Percentiles rank a stretch among this genome's conserved stretches.
Conservation (phyloP, 2,888 invertebrate genomes). For the Papilio protenor region DNA sequence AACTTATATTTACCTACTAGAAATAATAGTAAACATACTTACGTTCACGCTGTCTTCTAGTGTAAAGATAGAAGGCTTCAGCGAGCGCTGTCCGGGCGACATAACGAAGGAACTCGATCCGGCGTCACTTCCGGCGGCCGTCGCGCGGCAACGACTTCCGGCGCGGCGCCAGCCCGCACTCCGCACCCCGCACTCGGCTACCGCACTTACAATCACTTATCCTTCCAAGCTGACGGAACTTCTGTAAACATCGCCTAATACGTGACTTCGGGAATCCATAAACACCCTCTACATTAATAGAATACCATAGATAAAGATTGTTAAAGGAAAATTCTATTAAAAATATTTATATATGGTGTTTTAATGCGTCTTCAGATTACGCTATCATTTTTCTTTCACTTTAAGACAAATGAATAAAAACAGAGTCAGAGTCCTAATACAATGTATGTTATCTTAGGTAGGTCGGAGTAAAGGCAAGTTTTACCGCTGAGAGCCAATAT, state of each 20-base stretch:
- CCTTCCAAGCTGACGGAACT: constrained; percentile 64
- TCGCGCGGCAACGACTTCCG: constrained; percentile 82
- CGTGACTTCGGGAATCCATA: constrained; percentile 34
- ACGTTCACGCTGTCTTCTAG: constrained; percentile 20
- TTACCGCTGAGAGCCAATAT: constrained; percentile 44
- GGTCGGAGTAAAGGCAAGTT: constrained; percentile 44
- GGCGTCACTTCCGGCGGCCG: constrained; percentile 80
- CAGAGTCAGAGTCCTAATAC: constrained; percentile 41
- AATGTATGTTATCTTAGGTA: constrained; percentile 47
- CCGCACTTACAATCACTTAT: constrained; percentile 82
- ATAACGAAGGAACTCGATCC: constrained; percentile 79
- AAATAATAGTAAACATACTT: background rate
- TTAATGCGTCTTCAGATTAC: background rate
- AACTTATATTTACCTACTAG: background rate
- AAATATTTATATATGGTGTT: background rate
- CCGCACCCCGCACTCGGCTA: constrained; percentile 64
- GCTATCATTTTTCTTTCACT: background rate
- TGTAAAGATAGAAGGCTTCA: constrained; percentile 61
- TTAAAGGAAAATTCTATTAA: constrained; percentile 21
- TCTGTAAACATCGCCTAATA: constrained; percentile 48
- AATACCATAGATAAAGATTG: constrained; percentile 19
- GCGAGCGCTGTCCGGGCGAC: constrained; percentile 65
- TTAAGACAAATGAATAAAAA: constrained; percentile 8
- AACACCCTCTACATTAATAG: constrained; percentile 31
- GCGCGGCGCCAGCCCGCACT: constrained; percentile 74